These are phyloP conservation scores for Oxygymnocypris stewartii DNA, from an alignment of 2,113 vertebrate species.

Conservation along the genomic window DNA sequence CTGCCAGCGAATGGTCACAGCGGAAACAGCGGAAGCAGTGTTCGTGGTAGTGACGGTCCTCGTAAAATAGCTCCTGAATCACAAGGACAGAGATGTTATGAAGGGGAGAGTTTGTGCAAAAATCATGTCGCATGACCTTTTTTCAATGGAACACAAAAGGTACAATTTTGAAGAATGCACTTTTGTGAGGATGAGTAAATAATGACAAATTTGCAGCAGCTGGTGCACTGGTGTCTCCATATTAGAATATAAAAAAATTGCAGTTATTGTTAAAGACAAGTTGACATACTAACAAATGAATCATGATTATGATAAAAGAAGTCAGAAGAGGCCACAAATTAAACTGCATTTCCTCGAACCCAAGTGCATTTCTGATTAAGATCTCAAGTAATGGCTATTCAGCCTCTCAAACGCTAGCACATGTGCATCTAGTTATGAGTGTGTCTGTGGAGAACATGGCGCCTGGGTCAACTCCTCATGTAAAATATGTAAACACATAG, in stretches of 20 bases:
- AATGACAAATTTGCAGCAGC: background rate
- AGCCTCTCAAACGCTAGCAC: constrained; percentile 4
- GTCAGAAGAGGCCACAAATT: background rate
- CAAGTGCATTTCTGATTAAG: constrained; percentile 33
- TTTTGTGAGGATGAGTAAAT: background rate
- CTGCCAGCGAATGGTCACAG: constrained; percentile 91
- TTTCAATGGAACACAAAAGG: background rate
- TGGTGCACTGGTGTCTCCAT: background rate
- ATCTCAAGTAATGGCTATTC: constrained; percentile 12
- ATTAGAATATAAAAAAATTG: background rate
- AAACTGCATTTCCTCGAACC: background rate
- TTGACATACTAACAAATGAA: background rate
- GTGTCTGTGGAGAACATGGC: background rate
- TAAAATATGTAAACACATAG: constrained; percentile 43
- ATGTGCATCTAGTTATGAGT: constrained; percentile 11
- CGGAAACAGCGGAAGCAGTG: constrained; percentile 97
- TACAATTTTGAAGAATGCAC: background rate
- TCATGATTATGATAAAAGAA: background rate
- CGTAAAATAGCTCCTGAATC: constrained; percentile 92
- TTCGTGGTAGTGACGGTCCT: constrained; percentile 95
- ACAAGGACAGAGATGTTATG: constrained; percentile 14
- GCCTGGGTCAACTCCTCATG: constrained; percentile 48
- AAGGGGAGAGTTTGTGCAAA: constrained; percentile 27
- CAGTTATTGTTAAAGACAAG: background rate
- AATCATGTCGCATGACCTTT: background rate